These are phyloP conservation scores for Varanus salvator DNA, from an alignment of 2,113 vertebrate species.

Conservation along the genomic window DNA sequence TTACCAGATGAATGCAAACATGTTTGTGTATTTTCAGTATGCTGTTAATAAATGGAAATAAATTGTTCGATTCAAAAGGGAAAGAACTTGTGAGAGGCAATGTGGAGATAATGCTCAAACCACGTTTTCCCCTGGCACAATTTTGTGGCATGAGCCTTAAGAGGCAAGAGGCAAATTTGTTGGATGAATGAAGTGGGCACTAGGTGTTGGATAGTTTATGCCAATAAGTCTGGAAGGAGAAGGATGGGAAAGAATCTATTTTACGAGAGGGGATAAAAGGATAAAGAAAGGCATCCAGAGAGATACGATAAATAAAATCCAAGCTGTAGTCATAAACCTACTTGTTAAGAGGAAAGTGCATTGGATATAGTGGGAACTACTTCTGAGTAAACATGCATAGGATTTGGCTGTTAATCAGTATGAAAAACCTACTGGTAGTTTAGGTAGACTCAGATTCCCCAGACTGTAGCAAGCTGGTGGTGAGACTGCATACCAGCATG, in stretches of 20 bases:
- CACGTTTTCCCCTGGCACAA: not conserved
- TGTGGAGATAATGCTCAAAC: not conserved
- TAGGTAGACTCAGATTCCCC: not conserved
- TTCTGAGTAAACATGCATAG: too few relatives aligned
- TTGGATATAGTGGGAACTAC: too few relatives aligned
- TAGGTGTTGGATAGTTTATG: not conserved
- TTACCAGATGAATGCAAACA: not conserved
- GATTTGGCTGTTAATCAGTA: not conserved
- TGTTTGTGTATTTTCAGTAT: not conserved
- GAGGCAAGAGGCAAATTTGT: not conserved
- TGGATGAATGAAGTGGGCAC: not conserved
- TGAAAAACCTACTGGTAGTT: not conserved
- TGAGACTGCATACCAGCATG: not conserved
- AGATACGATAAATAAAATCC: not conserved
- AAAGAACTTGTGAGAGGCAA: not conserved
- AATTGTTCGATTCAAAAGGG: not conserved
- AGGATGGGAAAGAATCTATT: not conserved
- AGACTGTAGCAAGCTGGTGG: not conserved
- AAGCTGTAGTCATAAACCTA: not conserved
- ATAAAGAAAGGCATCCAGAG: not conserved
- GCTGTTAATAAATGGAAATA: not conserved
- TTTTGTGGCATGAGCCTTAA: not conserved
- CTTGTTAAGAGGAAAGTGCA: not conserved
- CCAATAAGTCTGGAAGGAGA: not conserved
- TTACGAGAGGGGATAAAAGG: not conserved